Base-by-base conservation (phyloP, 2,113 vertebrate species). In the Cnemophilus loriae region DNA sequence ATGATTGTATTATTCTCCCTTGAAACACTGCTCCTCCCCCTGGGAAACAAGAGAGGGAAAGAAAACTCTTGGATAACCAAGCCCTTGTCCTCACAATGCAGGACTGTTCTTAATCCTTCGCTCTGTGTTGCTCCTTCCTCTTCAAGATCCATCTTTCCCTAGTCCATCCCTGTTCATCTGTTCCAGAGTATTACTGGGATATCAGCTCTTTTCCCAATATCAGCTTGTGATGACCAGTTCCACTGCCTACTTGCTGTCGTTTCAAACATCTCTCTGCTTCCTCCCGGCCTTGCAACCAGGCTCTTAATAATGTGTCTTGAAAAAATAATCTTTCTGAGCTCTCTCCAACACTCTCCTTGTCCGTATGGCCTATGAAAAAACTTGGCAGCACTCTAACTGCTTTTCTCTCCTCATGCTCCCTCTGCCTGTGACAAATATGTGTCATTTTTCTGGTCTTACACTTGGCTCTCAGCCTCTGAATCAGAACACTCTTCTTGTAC, bases 51-150 rank as follows among this genome's bases (percentile, higher is more conserved):
- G 83, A 84, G 77, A 28, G 74, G 35, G 75, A 91, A 96, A 96
- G 95, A 96, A 95, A 96, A 92, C 85, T 86, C 85, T 83, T 69
- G 79, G 90, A 94, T 93, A 95, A 94, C 65, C 71, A 77, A 90
- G 85, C 75, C 82, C 88, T 93, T 93, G 90, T 94, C 37, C 60
- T 86, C 92, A 94, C 95, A 94, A 77, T 89, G 92, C 68, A 73
- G 65, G 86, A 76, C 65, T 93, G 90, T 96, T 96, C 90, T 67
- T 41, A 52, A 68, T 44, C 37, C 3, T 4, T 91, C 0, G 3
- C 73, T 89, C 39, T 78, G 44, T 90, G 55, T 63, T 0, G 1
- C 73, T 89, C 76, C 35, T 91, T 75, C 61, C 32, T 65, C 61
- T 87, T 75, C 63, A 24, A 50, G 84, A 67, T 52, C 47, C 0